phyloP scores from a whole-genome alignment of 2,888 invertebrate species.

The Diaperis boleti region DNA sequence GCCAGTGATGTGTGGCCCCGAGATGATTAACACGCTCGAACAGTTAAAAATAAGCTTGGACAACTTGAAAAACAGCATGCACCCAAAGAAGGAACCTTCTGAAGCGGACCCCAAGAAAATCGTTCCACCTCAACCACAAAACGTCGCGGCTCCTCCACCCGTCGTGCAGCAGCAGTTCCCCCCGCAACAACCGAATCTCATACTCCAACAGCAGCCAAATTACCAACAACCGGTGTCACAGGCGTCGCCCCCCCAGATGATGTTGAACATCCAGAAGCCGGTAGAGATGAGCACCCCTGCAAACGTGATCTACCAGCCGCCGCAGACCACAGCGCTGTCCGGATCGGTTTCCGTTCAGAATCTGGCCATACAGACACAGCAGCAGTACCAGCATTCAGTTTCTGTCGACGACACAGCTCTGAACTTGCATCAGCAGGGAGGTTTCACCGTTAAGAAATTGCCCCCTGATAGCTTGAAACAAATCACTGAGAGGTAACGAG shows the following conservation, averaged over 20 bases:
- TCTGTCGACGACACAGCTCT: constrained; percentile 52
- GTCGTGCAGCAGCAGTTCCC: constrained; percentile 24
- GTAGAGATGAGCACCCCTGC: constrained; percentile 27
- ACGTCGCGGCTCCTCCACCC: constrained; percentile 30
- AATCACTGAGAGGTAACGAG: constrained; percentile 57
- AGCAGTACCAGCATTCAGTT: constrained; percentile 52
- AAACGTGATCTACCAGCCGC: constrained; percentile 30
- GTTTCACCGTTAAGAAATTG: constrained; percentile 54
- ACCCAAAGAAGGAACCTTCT: constrained; percentile 62
- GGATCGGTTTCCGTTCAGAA: constrained; percentile 56
- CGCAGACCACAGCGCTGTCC: constrained; percentile 46
- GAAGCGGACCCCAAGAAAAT: constrained; percentile 46
- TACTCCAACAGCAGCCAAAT: constrained; percentile 37
- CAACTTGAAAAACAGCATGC: constrained; percentile 68
- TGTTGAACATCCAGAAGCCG: constrained; percentile 27
- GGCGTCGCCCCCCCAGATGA: constrained; percentile 29
- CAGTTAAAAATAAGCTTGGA: constrained; percentile 72
- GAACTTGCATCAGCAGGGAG: constrained; percentile 45
- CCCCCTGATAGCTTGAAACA: constrained; percentile 64
- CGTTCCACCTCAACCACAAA: constrained; percentile 11
- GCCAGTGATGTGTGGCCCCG: constrained; percentile 66
- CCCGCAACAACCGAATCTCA: constrained; percentile 39
- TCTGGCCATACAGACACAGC: constrained; percentile 45
- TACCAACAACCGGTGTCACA: constrained; percentile 47
- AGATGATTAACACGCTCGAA: constrained; percentile 69